Conservation (phyloP, 2,888 invertebrate genomes). For the Adelognathus sp. region DNA sequence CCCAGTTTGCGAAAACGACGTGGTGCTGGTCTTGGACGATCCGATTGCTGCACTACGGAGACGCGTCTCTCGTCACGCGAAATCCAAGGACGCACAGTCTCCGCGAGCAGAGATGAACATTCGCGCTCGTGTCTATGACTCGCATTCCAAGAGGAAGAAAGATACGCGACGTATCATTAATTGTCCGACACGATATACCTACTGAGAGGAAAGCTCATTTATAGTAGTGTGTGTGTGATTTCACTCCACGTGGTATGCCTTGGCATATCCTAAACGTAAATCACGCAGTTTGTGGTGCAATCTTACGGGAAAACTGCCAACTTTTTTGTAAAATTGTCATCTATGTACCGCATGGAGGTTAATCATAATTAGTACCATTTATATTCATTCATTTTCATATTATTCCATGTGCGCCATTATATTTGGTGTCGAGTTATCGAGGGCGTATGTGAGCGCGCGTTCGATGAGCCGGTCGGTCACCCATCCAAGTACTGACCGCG, state of each 20-base stretch:
- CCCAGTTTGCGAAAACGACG: constrained; percentile 4
- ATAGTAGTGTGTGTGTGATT: background rate
- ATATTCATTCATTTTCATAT: no score
- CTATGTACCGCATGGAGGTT: no score
- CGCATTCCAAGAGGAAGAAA: background rate
- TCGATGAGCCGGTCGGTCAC: no score
- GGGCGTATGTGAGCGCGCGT: no score
- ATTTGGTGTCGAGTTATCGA: no score
- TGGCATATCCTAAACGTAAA: background rate
- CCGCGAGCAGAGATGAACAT: background rate
- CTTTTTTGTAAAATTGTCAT: no score
- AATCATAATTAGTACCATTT: no score
- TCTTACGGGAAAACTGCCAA: no score
- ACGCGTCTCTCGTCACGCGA: constrained; percentile 6
- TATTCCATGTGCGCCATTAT: no score
- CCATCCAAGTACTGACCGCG: no score
- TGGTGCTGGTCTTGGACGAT: background rate
- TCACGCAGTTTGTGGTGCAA: background rate
- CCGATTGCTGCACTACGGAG: background rate
- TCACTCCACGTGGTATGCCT: constrained; percentile 29
- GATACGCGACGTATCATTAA: constrained; percentile 19
- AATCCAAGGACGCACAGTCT: background rate
- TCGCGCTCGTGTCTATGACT: background rate
- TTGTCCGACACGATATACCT: constrained; percentile 28
- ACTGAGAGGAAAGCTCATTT: no score